Conservation (phyloP, 2,888 invertebrate genomes). For the Drosophila dives region DNA sequence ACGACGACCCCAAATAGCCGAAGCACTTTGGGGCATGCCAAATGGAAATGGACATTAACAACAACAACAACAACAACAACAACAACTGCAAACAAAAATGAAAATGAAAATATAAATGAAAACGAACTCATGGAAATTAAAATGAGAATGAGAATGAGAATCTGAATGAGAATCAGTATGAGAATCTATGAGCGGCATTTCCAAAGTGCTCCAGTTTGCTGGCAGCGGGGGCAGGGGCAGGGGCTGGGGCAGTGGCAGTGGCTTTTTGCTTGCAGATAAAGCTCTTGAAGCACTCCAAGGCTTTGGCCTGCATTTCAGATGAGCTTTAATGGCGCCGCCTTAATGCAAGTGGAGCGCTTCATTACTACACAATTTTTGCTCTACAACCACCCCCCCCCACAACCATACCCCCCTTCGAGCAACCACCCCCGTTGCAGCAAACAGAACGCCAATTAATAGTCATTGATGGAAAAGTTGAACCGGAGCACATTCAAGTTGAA, state of each 20-base stretch:
- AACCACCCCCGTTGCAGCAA: slow-evolving; percentile 10
- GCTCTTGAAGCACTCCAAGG: slow-evolving; percentile 2
- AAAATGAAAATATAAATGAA: slow-evolving; percentile 42
- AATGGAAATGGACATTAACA: slow-evolving; percentile 51
- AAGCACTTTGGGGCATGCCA: slow-evolving; percentile 16
- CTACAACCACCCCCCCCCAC: background rate
- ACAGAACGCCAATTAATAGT: slow-evolving; percentile 73
- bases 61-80: slow-evolving; percentile 3
- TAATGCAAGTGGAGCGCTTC: slow-evolving; percentile 65
- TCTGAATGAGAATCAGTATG: slow-evolving; percentile 39
- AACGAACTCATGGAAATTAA: slow-evolving; percentile 53
- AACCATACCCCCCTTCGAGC: background rate
- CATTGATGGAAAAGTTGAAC: slow-evolving; percentile 74
- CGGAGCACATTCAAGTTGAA: slow-evolving; percentile 53
- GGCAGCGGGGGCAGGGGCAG: no score
- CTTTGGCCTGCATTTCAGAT: slow-evolving; percentile 71
- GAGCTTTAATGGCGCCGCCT: slow-evolving; percentile 78
- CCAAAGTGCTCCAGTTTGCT: slow-evolving; percentile 56
- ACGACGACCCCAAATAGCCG: slow-evolving; percentile 35
- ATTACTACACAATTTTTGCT: background rate
- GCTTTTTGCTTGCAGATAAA: slow-evolving; percentile 5
- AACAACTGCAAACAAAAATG: slow-evolving; percentile 16
- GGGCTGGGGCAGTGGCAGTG: background rate
- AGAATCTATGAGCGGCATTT: slow-evolving; percentile 75
- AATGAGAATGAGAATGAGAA: slow-evolving; percentile 37